Percentiles rank a stretch among this genome's conserved stretches.
Conservation (phyloP, 2,113 vertebrate genomes). For the Synodontis membranacea region DNA sequence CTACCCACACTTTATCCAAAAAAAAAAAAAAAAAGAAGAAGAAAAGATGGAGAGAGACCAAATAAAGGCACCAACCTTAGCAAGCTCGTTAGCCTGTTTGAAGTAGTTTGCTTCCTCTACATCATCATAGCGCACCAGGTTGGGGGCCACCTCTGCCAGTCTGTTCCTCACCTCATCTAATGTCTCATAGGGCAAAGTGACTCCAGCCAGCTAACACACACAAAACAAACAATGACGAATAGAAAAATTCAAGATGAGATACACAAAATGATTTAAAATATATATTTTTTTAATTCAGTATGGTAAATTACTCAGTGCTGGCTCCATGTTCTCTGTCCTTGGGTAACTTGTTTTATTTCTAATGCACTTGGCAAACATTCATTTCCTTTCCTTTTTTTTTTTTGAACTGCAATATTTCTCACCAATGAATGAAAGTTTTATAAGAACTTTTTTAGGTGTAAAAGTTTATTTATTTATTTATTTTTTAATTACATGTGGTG, state of each 20-base stretch:
- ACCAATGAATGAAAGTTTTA: background rate
- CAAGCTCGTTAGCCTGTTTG: slow-evolving; percentile 87
- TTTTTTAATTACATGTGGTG: background rate
- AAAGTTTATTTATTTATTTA: background rate
- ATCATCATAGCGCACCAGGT: slow-evolving; percentile 90
- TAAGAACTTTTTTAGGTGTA: background rate
- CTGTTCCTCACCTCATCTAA: slow-evolving; percentile 83
- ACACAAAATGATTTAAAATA: background rate
- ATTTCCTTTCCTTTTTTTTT: background rate
- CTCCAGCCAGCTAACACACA: slow-evolving; percentile 79
- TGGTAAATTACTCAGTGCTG: background rate
- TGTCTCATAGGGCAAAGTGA: slow-evolving; percentile 88
- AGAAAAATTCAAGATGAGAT: background rate
- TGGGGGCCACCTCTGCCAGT: slow-evolving; percentile 89
- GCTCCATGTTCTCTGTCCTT: too few relatives aligned
- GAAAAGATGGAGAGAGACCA: background rate
- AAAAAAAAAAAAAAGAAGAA: background rate
- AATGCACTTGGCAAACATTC: too few relatives aligned
- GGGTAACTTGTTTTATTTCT: too few relatives aligned
- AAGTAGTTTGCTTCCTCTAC: slow-evolving; percentile 96
- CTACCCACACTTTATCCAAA: too few relatives aligned
- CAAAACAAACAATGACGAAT: background rate
- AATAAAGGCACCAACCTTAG: slow-evolving; percentile 76
- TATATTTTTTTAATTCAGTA: background rate
- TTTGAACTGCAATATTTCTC: background rate